Evolutionary conservation across 2,113 vertebrate genomes (phyloP).

Genomic region (Perca fluviatilis): DNA sequence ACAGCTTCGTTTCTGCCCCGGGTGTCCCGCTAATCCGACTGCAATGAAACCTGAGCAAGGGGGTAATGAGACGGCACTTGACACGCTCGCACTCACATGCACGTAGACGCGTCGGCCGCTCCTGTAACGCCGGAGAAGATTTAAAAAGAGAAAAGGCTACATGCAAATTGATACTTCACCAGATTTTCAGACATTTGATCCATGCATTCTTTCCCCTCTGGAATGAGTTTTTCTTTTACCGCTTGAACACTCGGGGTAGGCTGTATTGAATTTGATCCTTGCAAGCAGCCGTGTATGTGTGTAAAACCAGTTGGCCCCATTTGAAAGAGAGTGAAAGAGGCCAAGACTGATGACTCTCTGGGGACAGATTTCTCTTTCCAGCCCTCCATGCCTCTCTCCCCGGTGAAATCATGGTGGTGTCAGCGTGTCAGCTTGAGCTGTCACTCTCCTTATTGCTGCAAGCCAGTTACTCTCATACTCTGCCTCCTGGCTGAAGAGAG

Average conservation of each 20-base stretch:
- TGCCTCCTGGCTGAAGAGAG: conserved; percentile 46
- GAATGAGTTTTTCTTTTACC: conserved; percentile 53
- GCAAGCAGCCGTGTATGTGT: conserved; percentile 57
- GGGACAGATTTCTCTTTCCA: conserved; percentile 76
- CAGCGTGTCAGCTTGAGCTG: conserved; percentile 76
- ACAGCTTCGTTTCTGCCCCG: conserved; percentile 46
- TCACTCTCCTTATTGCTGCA: conserved; percentile 69
- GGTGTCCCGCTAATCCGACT: conserved; percentile 75
- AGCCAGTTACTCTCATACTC: conserved; percentile 67
- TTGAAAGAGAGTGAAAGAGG: conserved; percentile 66
- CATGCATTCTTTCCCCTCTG: conserved; percentile 40
- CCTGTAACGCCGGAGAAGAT: conserved; percentile 47
- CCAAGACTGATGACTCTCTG: conserved; percentile 76
- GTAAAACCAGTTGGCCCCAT: conserved; percentile 67
- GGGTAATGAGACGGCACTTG: conserved; percentile 79
- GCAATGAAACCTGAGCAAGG: conserved; percentile 76
- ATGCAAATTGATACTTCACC: conserved; percentile 67
- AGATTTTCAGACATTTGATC: conserved; percentile 65
- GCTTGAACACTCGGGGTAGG: conserved; percentile 34
- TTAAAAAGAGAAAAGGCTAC: conserved; percentile 54
- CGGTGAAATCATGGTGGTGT: conserved; percentile 72
- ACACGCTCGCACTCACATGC: conserved; percentile 52
- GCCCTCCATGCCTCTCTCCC: conserved; percentile 59
- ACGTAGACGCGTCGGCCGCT: conserved; percentile 51
- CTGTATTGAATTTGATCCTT: conserved; percentile 50